Percentiles rank a stretch among this genome's conserved stretches.
Conservation (phyloP, 2,797 vertebrate species). For the Hypotaenidia philippensis region DNA sequence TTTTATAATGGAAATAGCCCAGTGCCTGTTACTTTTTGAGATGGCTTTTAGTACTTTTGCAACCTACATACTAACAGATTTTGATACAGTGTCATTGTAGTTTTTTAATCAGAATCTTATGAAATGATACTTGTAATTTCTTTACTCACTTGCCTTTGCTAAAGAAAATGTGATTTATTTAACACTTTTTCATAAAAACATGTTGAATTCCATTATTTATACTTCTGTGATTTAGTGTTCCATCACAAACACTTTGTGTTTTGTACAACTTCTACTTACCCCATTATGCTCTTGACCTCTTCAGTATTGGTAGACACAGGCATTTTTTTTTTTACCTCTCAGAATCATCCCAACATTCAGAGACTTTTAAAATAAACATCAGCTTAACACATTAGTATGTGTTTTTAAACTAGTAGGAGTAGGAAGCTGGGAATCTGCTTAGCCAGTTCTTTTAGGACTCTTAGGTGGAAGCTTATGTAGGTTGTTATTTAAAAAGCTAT, state of each 20-base stretch:
- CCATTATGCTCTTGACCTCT: neutral
- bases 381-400: neutral
- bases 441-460: neutral
- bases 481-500: neutral
- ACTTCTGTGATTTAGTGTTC: neutral
- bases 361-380: neutral
- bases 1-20: neutral
- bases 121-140: neutral
- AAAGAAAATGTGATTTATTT: neutral
- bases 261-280: neutral
- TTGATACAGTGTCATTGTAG: neutral
- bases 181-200: neutral
- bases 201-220: neutral
- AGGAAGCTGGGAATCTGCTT: constrained; percentile 15
- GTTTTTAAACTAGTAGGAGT: constrained; percentile 27
- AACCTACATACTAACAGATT: neutral
- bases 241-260: neutral
- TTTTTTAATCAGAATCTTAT: neutral
- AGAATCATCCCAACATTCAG: neutral
- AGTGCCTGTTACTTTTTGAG: neutral
- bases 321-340: neutral
- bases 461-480: neutral
- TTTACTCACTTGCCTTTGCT: neutral
- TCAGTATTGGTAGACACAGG: neutral
- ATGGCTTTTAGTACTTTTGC: neutral